Evolutionary conservation across 2,888 invertebrate genomes (phyloP).

Genomic region (Augochlorella aurata): DNA sequence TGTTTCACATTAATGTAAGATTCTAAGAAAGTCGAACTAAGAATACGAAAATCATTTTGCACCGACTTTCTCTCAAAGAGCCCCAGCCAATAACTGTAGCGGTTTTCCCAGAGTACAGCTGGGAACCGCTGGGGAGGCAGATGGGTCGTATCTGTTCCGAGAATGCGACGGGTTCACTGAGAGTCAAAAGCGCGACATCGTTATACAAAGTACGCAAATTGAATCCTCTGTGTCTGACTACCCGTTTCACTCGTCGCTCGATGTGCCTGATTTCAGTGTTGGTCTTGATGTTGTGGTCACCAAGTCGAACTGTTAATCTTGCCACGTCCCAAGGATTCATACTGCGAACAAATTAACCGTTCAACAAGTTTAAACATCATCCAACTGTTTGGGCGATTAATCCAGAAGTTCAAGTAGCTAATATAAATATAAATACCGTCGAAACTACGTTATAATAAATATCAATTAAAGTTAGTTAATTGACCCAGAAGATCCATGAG

Average conservation of each 20-base stretch:
- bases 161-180: slow-evolving; percentile 90
- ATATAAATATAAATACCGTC: not conserved
- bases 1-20: not conserved
- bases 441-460: not conserved
- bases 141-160: slow-evolving; percentile 89
- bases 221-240: slow-evolving; percentile 93
- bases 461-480: not conserved
- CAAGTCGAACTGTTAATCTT: slow-evolving; percentile 89
- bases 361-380: not conserved
- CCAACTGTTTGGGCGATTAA: not conserved
- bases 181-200: slow-evolving; percentile 91
- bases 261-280: slow-evolving; percentile 89
- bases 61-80: slow-evolving; percentile 88
- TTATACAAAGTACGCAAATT: slow-evolving; percentile 93
- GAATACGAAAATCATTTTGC: not conserved
- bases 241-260: slow-evolving; percentile 90
- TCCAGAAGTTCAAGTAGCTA: not conserved
- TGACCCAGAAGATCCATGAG: not conserved
- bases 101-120: slow-evolving; percentile 86
- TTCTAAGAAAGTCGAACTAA: not conserved
- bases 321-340: slow-evolving; percentile 96
- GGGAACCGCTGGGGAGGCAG: slow-evolving; percentile 87
- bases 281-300: slow-evolving; percentile 92
- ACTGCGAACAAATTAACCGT: slow-evolving; percentile 82
- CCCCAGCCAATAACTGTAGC: slow-evolving; percentile 96